Base-by-base conservation (phyloP, 2,888 invertebrate genomes). In the Argynnis bischoffii region DNA sequence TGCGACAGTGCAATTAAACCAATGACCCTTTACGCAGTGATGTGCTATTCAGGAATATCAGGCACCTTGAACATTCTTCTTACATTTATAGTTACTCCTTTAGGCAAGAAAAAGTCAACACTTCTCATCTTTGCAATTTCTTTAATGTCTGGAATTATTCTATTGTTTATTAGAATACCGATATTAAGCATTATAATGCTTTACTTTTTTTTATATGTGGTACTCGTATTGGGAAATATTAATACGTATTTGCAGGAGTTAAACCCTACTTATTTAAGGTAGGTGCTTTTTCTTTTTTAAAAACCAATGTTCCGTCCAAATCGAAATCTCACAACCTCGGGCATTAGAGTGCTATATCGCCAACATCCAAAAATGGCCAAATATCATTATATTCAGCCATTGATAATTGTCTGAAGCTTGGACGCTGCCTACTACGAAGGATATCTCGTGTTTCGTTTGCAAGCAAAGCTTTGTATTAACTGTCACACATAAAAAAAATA, bases 251-350 rank as follows among this genome's bases (percentile, higher is more conserved):
- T 90, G 64, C 86, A 90, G 16, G 91, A 90, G 16, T 69, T 89
- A 16, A 90, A 89, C 71, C 90, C 90, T 41, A 91, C 90, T 3
- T 81, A 89, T 79, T 80, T 90, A 63, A 85, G 90, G 90, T 89
- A 64, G 69, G 71, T 73, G 6, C 46, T 50, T 21, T 16, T 5
- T 51, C 3, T 16, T 41, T 41, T 11, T 41, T 41, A 41, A 41
- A 11, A 41, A 41, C 11, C 35, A 41, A 41, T 35, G 11, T 41
- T 35, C 8, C 35, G 1, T 11, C 11, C 35, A 41, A 41, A 41
- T 11, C 11, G 11, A 41, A 41, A 41, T 41, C 35, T 41, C 35
- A 41, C 35, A 41, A 41, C 35, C 26, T 18, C 18, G 18, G 18
- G 18, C 18, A 18, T 18, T 26, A 26, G 5, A 26, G 26, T 26